A percentile compares a stretch with the other conserved stretches of the same genome.
These are phyloP conservation scores for Schizaphis graminum DNA, from an alignment of 2,888 invertebrate species.

Conservation along the genomic window DNA sequence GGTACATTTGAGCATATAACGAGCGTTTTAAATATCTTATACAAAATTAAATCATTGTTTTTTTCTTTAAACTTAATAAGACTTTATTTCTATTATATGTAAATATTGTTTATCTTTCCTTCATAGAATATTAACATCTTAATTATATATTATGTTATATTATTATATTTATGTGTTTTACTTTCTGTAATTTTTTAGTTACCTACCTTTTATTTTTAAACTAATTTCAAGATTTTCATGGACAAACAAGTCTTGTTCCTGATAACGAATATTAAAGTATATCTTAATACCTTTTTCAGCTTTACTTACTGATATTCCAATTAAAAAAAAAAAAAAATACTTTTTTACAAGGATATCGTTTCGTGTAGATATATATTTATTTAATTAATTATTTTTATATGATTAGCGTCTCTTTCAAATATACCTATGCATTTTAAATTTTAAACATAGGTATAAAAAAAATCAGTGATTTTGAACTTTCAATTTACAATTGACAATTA, in stretches of 20 bases:
- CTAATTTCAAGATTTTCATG: not conserved
- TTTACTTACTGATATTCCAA: not conserved
- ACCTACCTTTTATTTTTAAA: not conserved
- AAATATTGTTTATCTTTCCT: not conserved
- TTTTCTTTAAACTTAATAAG: not conserved
- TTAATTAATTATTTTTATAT: not conserved
- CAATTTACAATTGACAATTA: too few relatives aligned
- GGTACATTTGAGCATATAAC: not conserved
- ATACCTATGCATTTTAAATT: not conserved
- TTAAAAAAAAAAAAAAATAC: not conserved
- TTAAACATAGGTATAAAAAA: not conserved
- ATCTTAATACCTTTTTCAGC: not conserved
- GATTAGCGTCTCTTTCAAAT: not conserved
- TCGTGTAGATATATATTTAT: not conserved
- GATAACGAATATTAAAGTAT: not conserved
- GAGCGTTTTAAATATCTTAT: not conserved
- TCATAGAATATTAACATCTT: not conserved
- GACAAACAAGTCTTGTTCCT: conserved; percentile 3
- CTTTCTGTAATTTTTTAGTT: not conserved
- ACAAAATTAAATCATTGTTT: not conserved
- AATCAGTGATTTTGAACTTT: not conserved
- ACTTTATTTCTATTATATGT: not conserved
- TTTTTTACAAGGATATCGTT: not conserved
- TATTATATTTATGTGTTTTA: not conserved
- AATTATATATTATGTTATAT: not conserved